Base-by-base conservation (phyloP, 2,797 vertebrate genomes). In the Lacerta viridis region DNA sequence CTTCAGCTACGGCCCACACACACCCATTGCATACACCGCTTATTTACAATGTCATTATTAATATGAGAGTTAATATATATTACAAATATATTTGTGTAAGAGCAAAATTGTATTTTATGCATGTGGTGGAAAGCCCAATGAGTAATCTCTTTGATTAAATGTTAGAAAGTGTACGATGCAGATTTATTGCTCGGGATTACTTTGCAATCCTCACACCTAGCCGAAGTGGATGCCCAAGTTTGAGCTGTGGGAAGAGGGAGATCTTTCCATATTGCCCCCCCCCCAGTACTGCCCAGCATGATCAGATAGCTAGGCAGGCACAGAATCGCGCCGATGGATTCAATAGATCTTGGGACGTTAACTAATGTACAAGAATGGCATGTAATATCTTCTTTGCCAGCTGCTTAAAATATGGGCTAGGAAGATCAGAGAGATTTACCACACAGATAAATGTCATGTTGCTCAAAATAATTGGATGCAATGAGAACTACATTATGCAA, bases 351-450 rank as follows among this genome's bases (percentile, higher is more conserved):
- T 59, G 43, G 25, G 55, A 76, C 0, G 71, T 66, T 75, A 82
- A 69, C 84, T 89, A 50, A 80, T 76, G 80, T 55, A 61, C 80
- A 29, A 33, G 39, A 66, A 81, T 82, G 61, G 9, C 71, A 50
- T 85, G 84, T 59, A 25, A 36, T 81, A 66, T 29, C 41, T 81
- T 46, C n/a, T 18, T 33, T 90, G 88, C 92, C 89, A 93, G 78
- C 87, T 91, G 29, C 88, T 93, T 94, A 82, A 83, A 92, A 93
- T 86, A 95, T 80, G 88, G 91, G 84, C 61, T 1, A 1, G 85
- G 86, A 92, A 87, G 89, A 95, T 94, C 91, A 95, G 74, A 92
- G 92, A 92, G 94, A 93, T 94, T 90, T 41, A 59, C 80, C 89
- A 72, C 25, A 68, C 39, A 90, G 91, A 95, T 92, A 90, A 93